Percentiles rank a stretch among this genome's conserved stretches.
Conservation (phyloP, 2,888 invertebrate genomes). For the Gortyna flavago region DNA sequence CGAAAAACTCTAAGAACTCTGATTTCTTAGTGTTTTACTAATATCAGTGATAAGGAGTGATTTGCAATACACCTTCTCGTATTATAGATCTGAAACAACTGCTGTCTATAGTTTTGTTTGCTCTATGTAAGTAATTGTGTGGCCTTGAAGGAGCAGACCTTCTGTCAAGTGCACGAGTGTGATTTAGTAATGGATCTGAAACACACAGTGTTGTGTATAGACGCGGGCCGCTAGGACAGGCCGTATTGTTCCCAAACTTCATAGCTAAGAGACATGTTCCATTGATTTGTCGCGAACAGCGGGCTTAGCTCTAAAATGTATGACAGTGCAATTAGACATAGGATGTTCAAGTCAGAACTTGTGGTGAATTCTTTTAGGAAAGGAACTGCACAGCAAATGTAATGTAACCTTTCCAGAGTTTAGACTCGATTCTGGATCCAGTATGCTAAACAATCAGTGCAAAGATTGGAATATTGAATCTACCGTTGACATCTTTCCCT, state of each 20-base stretch:
- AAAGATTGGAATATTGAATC: not conserved
- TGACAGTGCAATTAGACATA: not conserved
- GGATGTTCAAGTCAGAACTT: not conserved
- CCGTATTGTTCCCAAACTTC: constrained; percentile 35
- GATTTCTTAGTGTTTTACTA: too few species aligned
- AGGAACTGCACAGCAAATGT: too few species aligned
- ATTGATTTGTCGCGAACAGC: constrained; percentile 15
- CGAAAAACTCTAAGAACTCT: not conserved
- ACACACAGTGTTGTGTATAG: constrained; percentile 14
- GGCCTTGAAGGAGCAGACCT: constrained; percentile 1
- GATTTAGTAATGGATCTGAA: constrained; percentile 32
- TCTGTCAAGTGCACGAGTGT: constrained; percentile 5
- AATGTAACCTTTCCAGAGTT: not conserved
- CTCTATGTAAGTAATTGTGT: not conserved
- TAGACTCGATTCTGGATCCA: not conserved
- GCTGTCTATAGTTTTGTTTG: not conserved
- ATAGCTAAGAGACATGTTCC: constrained; percentile 9
- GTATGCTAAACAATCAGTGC: not conserved
- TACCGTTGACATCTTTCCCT: not conserved
- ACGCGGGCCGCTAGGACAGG: constrained; percentile 14
- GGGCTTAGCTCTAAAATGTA: constrained; percentile 10
- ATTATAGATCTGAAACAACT: not conserved
- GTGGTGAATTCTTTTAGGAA: not conserved
- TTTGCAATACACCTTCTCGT: not conserved
- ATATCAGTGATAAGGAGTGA: not conserved